These are phyloP conservation scores for Rhinoptilus africanus DNA, from an alignment of 2,113 vertebrate species.

Conservation along the genomic window DNA sequence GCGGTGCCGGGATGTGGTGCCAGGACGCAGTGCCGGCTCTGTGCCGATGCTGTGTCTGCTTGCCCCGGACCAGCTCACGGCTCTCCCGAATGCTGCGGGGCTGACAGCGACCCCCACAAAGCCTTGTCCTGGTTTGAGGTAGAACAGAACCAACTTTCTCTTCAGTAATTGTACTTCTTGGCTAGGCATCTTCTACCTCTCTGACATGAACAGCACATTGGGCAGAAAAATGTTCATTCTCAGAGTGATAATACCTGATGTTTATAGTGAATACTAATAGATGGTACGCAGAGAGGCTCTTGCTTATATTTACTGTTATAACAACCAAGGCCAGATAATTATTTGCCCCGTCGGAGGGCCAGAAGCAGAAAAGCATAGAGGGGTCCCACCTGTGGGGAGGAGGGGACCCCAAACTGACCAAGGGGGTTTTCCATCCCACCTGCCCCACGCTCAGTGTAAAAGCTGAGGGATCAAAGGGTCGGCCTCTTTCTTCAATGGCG, in stretches of 20 bases:
- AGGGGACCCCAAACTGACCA: background rate
- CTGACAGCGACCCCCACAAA: background rate
- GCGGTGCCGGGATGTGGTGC: background rate
- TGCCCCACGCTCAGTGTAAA: background rate
- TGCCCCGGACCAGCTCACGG: background rate
- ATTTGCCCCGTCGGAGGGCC: background rate
- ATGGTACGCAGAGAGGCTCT: background rate
- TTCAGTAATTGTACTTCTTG: background rate
- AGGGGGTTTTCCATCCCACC: background rate
- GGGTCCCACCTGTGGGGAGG: background rate
- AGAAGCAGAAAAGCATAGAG: background rate
- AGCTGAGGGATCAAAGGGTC: background rate
- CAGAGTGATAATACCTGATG: background rate
- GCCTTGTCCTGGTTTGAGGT: background rate
- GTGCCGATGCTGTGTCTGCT: fast-evolving
- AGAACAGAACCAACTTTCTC: background rate
- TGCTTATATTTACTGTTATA: background rate
- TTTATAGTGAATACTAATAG: background rate
- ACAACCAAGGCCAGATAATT: background rate
- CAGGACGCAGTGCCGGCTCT: fast-evolving
- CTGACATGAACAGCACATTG: background rate
- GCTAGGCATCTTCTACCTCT: background rate
- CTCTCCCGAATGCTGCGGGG: background rate
- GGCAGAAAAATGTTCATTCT: background rate
- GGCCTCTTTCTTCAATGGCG: background rate